Conservation (phyloP, 1,140 invertebrate species). For the Leptopilina boulardi region DNA sequence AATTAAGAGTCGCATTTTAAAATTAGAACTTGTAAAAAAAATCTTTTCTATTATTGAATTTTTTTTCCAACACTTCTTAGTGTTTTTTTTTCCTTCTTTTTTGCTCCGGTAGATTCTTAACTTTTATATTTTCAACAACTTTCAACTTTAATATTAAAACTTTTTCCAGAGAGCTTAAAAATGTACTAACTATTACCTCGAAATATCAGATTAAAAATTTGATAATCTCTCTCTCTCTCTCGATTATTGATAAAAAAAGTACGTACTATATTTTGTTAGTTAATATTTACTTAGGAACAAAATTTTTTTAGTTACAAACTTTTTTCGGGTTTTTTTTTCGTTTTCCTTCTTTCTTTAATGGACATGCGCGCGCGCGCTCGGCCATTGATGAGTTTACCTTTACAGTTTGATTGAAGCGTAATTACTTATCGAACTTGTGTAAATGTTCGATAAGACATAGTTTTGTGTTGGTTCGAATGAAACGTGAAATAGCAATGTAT, state of each 20-base stretch:
- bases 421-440: slow-evolving; percentile 35
- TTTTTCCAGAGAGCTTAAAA: neutral
- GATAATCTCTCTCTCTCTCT: slow-evolving; percentile 1
- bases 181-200: neutral
- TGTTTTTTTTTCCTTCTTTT: neutral
- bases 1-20: neutral
- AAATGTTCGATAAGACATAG: slow-evolving; percentile 38
- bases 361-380: too few relatives aligned
- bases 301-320: too few relatives aligned
- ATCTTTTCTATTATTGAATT: neutral
- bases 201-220: slow-evolving; percentile 35
- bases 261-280: too few relatives aligned
- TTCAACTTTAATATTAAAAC: slow-evolving; percentile 14
- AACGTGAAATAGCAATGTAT: slow-evolving; percentile 39
- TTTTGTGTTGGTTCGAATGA: slow-evolving; percentile 13
- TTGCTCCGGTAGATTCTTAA: too few relatives aligned
- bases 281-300: too few relatives aligned
- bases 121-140: neutral
- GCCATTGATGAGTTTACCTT: slow-evolving; percentile 13
- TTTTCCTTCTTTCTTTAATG: neutral
- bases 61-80: neutral
- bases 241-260: neutral
- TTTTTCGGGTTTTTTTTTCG: neutral
- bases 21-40: neutral
- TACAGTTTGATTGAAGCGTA: slow-evolving; percentile 11